Percentiles rank a stretch among this genome's conserved stretches.
Conservation (phyloP, 2,113 vertebrate species). For the Mesocricetus auratus region DNA sequence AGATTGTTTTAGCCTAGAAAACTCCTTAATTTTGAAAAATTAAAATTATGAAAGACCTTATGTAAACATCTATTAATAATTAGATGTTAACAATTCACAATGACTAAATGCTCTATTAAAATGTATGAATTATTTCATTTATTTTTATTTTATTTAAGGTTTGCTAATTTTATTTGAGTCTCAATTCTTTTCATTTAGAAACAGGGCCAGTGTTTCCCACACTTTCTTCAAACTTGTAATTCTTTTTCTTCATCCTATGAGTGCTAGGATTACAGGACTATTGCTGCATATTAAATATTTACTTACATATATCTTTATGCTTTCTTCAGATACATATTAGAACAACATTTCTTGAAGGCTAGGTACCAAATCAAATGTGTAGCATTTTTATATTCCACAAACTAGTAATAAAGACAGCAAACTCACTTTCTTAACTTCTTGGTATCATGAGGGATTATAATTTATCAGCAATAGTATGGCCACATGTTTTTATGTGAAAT, state of each 20-base stretch:
- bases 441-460: neutral
- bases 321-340: neutral
- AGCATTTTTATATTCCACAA: neutral
- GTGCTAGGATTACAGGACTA: neutral
- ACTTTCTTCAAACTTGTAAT: neutral
- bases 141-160: neutral
- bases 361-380: neutral
- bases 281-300: neutral
- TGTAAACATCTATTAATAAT: neutral
- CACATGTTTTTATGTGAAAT: neutral
- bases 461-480: neutral
- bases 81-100: neutral
- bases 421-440: neutral
- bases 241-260: neutral
- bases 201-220: no score
- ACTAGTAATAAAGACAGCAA: neutral
- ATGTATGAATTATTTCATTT: neutral
- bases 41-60: neutral
- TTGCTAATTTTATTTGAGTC: neutral
- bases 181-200: neutral
- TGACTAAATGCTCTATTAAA: constrained; percentile 9
- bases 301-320: neutral
- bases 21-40: neutral
- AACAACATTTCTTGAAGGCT: neutral
- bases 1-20: neutral